Base-by-base conservation (phyloP, 2,888 invertebrate genomes). In the Lasioglossum oenotherae region DNA sequence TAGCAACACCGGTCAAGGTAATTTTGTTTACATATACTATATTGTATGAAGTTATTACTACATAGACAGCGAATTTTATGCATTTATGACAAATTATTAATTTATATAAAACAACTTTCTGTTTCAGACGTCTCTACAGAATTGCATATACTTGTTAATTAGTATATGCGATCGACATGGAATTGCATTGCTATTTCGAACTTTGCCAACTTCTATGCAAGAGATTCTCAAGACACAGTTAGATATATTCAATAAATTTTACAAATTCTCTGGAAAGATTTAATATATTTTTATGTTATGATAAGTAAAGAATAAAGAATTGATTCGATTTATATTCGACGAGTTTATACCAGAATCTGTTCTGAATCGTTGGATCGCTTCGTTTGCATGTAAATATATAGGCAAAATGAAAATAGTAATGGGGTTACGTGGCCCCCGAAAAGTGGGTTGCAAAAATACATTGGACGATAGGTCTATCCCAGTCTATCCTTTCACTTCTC, bases 231-330 rank as follows among this genome's bases (percentile, higher is more conserved):
- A 93, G 80, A 89, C 86, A 4, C 92, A 93, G n/a, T 91, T 93
- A 77, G 88, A 93, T 35, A 89, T 89, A 16, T 95, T 94, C 78
- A 92, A 92, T 38, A 94, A 93, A 85, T 94, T 93, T 84, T 90
- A 94, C 79, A 95, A 94, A 89, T 95, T 93, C 75, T 93, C 92
- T 46, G 95, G 95, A 38, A 94, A 94, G 88, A 93, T 95, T 82
- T 95, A 92, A 85, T 44, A 41, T 8, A 80, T 31, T 49, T 67
- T 73, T 72, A 57, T 81, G n/a, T 53, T 60, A 44, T n/a, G 3
- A 53, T 53, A 31, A 12, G 31, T 67, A 67, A 81, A 31, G 35
- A n/a, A 12, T 77, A 1, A 64, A 35, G 19, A 19, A 64, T 64
- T 64, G 31, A 64, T 19, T 31, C 16, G 31, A 5, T 27, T 49